Evolutionary conservation across 2,797 vertebrate genomes (phyloP).

Genomic region (Notolabrus celidotus): DNA sequence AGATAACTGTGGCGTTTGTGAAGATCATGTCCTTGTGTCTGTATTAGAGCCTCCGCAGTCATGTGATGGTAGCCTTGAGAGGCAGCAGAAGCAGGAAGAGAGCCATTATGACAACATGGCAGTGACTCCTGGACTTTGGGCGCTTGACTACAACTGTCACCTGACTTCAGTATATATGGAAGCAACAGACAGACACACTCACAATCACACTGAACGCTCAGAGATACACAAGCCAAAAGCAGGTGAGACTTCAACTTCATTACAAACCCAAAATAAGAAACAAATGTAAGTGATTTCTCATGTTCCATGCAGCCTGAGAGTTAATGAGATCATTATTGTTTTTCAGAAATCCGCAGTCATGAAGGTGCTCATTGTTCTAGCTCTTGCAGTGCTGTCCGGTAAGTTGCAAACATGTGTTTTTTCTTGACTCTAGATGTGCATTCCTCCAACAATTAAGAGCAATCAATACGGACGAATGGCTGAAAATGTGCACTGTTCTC

Average conservation of each 20-base stretch:
- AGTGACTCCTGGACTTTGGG: constrained; percentile 83
- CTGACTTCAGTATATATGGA: constrained; percentile 73
- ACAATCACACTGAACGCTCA: constrained; percentile 43
- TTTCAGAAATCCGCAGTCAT: constrained; percentile 73
- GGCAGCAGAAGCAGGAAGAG: constrained; percentile 37
- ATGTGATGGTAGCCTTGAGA: constrained; percentile 46
- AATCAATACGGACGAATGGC: neutral
- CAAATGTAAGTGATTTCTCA: neutral
- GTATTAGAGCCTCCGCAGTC: constrained; percentile 19
- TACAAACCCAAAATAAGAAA: constrained; percentile 4
- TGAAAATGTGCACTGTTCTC: constrained; percentile 10
- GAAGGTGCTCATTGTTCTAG: constrained; percentile 78
- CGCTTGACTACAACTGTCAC: constrained; percentile 70
- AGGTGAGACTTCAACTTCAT: constrained; percentile 62
- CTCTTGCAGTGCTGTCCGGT: constrained; percentile 78
- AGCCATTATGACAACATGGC: constrained; percentile 81
- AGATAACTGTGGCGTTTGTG: neutral
- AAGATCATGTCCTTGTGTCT: constrained; percentile 17
- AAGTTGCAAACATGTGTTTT: constrained; percentile 31
- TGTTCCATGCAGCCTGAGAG: neutral
- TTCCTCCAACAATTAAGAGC: neutral
- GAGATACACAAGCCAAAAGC: constrained; percentile 39
- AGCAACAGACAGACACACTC: constrained; percentile 31
- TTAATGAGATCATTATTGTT: constrained; percentile 9
- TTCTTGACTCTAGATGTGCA: neutral